These are phyloP conservation scores for Lepilemur ruficaudatus DNA, from an alignment of 2,797 vertebrate genomes.

Conservation along the genomic window DNA sequence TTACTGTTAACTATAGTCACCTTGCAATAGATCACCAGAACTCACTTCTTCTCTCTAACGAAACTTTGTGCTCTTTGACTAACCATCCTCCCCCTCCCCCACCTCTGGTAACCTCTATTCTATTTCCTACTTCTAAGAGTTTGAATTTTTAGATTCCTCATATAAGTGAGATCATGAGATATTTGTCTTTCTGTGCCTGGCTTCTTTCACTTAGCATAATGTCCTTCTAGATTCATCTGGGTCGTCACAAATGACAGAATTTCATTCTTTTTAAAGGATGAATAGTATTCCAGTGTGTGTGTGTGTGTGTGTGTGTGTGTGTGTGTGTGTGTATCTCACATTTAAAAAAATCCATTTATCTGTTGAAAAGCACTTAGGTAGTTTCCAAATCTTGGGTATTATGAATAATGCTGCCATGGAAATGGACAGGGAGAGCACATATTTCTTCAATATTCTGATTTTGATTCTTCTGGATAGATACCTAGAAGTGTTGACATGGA, in stretches of 20 bases:
- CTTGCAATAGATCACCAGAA: neutral
- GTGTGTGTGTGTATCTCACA: neutral
- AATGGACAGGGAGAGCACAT: neutral
- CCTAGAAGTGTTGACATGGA: neutral
- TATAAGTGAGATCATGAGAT: neutral
- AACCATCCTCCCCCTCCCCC: neutral
- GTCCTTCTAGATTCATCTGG: neutral
- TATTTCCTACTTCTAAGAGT: neutral
- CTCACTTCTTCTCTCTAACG: neutral
- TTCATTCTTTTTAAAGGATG: neutral
- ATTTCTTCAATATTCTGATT: neutral
- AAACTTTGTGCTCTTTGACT: neutral
- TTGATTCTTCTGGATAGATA: neutral
- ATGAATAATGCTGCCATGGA: neutral
- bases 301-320: no score
- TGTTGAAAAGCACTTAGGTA: neutral
- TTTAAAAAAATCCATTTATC: neutral
- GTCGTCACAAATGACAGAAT: neutral
- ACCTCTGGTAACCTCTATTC: neutral
- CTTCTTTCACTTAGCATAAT: neutral
- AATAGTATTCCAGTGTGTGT: neutral
- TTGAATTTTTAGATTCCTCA: neutral
- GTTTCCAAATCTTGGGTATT: neutral
- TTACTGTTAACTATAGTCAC: neutral
- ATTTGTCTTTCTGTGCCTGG: neutral